Evolutionary conservation across 2,888 invertebrate species (phyloP).

Genomic region (Eristalis arbustorum): DNA sequence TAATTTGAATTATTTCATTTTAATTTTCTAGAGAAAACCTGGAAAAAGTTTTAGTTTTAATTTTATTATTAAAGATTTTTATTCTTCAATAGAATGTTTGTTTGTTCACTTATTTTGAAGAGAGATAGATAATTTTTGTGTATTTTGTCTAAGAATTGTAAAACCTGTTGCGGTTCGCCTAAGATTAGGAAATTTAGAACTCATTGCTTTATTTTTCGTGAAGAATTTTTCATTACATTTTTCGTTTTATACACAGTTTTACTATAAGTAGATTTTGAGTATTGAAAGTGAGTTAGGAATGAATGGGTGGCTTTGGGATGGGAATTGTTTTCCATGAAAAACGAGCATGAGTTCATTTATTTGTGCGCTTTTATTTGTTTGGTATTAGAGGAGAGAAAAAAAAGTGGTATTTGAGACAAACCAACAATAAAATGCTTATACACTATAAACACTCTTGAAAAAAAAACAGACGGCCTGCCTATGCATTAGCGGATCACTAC

Average conservation of each 20-base stretch:
- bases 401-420: no score
- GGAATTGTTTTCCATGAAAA: conserved; percentile 6
- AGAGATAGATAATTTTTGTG: conserved; percentile 15
- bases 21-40: conserved; percentile 49
- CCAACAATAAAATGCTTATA: no score
- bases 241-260: conserved; percentile 45
- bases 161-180: conserved; percentile 65
- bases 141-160: conserved; percentile 42
- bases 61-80: conserved; percentile 31
- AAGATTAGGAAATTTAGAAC: conserved; percentile 74
- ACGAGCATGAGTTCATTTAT: background rate
- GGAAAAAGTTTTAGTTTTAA: conserved; percentile 46
- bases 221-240: conserved; percentile 28
- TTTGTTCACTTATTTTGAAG: conserved; percentile 5
- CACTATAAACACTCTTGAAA: no score
- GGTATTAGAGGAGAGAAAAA: background rate
- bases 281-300: conserved; percentile 4
- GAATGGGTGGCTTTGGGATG: conserved; percentile 6
- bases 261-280: conserved; percentile 40
- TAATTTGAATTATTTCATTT: background rate
- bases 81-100: conserved; percentile 22
- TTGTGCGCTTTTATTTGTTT: background rate
- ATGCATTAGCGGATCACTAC: no score
- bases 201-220: conserved; percentile 73
- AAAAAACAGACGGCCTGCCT: no score